Conservation (phyloP, 2,888 invertebrate species). For the Eubasilissa splendida region DNA sequence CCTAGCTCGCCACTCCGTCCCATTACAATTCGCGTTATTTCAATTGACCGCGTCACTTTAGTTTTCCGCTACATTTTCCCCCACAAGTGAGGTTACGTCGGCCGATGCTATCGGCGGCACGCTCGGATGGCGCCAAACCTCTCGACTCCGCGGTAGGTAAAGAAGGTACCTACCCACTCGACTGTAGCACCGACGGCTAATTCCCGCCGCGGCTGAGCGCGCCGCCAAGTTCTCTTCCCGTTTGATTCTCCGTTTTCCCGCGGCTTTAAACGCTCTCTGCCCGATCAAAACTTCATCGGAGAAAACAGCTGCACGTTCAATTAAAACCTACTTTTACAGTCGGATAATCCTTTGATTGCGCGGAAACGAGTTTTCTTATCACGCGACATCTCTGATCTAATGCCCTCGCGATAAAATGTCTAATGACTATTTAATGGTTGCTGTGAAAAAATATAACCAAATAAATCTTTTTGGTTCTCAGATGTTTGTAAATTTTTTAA, state of each 20-base stretch:
- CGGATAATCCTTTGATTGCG: too few relatives aligned
- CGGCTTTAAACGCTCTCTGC: not conserved
- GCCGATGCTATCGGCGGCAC: conserved; percentile 1
- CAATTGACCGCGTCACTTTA: conserved; percentile 37
- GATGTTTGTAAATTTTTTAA: too few relatives aligned
- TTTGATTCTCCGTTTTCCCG: not conserved
- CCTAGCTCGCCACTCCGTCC: not conserved
- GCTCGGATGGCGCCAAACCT: conserved; percentile 16
- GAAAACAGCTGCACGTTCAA: too few relatives aligned
- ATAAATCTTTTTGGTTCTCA: too few relatives aligned
- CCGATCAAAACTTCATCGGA: too few relatives aligned
- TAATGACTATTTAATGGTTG: too few relatives aligned
- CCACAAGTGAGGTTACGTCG: not conserved
- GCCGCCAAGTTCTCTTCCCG: not conserved
- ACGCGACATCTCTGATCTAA: too few relatives aligned
- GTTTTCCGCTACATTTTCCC: conserved; percentile 43
- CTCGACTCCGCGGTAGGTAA: not conserved
- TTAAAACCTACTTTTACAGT: too few relatives aligned
- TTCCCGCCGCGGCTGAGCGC: conserved; percentile 13
- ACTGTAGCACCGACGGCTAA: not conserved
- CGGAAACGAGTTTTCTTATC: too few relatives aligned
- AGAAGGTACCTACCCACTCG: not conserved
- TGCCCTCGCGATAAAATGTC: too few relatives aligned
- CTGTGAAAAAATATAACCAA: too few relatives aligned
- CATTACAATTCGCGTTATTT: conserved; percentile 32